Evolutionary conservation across 2,797 vertebrate genomes (phyloP), one percentile per base, ranked within the genome.

Genomic region (Naso thynnoides): DNA sequence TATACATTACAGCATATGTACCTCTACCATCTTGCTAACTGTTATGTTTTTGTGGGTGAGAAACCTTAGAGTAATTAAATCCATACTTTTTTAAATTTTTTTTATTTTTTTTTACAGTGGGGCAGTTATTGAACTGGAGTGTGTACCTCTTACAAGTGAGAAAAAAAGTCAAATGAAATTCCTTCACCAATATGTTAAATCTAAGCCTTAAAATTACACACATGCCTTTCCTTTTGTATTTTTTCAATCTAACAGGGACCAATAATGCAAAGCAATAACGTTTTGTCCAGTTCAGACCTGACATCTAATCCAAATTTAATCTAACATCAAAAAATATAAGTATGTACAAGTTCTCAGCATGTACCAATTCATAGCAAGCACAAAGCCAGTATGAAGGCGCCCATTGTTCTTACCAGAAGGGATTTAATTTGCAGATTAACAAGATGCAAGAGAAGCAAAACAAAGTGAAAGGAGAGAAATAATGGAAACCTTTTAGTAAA

Each of bases 371-470:
- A 55, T 16, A 24, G 5, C 15, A 11, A 42, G 18, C 41, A 48
- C 16, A 57, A 23, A 45, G n/a, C 3, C 8, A 8, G 8, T 6
- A 21, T 62, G 66, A 83, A 79, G 23, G 54, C 29, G 2, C 23
- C 55, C 44, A 33, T 82, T 86, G 70, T 79, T 76, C 29, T 33
- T 10, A 21, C 14, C 38, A 29, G 36, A n/a, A n/a, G 49, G 49
- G 65, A 75, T 83, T 78, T 65, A 54, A 57, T 31, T 24, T 13
- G 36, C 31, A 70, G 78, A 80, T 86, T 84, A 86, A 74, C 42
- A 48, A 54, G 11, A 5, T 2, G 41, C 33, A 38, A 5, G 31
- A 21, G 23, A 38, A 2, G 18, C 8, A 38, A 65, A 63, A 27
- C n/a, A 47, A 41, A 38, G 8, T n/a, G n/a, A n/a, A 24, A 19